phyloP scores from a whole-genome alignment of 2,797 vertebrate species.

The Epinephelus coioides region DNA sequence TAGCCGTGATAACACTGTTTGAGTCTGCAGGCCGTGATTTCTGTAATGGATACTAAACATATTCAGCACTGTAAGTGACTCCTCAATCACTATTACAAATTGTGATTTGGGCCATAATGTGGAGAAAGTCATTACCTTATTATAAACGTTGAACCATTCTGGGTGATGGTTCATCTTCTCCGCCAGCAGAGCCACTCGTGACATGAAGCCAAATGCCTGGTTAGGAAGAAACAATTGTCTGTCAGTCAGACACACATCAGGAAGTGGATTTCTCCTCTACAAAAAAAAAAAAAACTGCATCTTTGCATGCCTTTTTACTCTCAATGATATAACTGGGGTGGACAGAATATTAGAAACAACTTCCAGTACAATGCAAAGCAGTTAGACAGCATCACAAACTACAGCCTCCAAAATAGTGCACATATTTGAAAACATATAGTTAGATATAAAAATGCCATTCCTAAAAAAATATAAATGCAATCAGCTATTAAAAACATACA shows the following conservation, averaged over 20 bases:
- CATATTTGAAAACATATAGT: not conserved
- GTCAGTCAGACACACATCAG: conserved; percentile 38
- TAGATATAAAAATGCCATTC: not conserved
- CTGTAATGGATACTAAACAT: conserved; percentile 37
- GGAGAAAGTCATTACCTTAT: conserved; percentile 89
- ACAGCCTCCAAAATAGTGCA: not conserved
- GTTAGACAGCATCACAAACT: not conserved
- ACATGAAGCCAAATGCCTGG: conserved; percentile 98
- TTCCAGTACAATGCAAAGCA: not conserved
- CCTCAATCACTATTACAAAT: not conserved
- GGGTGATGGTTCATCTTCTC: conserved; percentile 99
- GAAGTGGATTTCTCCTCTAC: not conserved
- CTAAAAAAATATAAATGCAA: not conserved
- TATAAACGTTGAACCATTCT: conserved; percentile 98
- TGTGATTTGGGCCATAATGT: conserved; percentile 11
- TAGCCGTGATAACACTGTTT: conserved; percentile 16
- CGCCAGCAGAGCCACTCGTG: conserved; percentile 93
- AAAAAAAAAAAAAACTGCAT: not conserved
- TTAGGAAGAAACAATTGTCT: conserved; percentile 52
- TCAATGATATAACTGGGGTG: not conserved
- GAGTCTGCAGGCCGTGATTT: conserved; percentile 32
- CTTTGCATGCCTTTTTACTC: not conserved
- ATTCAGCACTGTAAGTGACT: conserved; percentile 6
- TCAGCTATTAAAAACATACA: not conserved
- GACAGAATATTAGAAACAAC: too few relatives aligned